Percentiles rank a stretch among this genome's conserved stretches.
Conservation (phyloP, 2,113 vertebrate genomes). For the Takifugu flavidus region DNA sequence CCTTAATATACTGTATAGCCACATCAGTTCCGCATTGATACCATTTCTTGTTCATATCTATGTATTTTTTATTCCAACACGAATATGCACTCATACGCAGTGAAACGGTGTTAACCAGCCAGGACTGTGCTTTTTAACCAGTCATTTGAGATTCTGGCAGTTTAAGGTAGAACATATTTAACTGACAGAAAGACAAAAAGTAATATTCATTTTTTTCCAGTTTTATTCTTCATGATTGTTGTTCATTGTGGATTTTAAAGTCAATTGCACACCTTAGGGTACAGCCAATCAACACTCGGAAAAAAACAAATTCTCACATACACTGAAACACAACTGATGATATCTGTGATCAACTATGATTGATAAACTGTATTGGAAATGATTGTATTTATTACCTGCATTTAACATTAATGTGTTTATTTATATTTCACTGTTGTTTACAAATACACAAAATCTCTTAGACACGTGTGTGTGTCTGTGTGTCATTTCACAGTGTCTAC, state of each 20-base stretch:
- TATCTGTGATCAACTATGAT: slow-evolving; percentile 65
- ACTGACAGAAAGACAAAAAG: slow-evolving; percentile 1
- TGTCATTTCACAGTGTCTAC: slow-evolving; percentile 65
- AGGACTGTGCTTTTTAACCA: too few relatives aligned
- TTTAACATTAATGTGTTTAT: slow-evolving; percentile 69
- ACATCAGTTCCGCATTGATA: too few relatives aligned
- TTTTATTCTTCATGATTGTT: slow-evolving; percentile 72
- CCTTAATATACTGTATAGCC: too few relatives aligned
- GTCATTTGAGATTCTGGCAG: too few relatives aligned
- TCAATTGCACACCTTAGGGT: slow-evolving; percentile 50
- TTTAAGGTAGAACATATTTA: neutral
- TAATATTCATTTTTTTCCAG: slow-evolving; percentile 41
- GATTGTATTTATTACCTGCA: slow-evolving; percentile 65
- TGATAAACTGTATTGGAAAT: slow-evolving; percentile 68
- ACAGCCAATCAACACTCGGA: slow-evolving; percentile 57
- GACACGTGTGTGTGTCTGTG: too few relatives aligned
- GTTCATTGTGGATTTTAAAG: slow-evolving; percentile 60
- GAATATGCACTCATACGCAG: too few relatives aligned
- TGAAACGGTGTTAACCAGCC: too few relatives aligned
- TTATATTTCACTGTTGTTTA: slow-evolving; percentile 75
- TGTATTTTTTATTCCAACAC: too few relatives aligned
- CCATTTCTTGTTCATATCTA: too few relatives aligned
- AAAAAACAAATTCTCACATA: slow-evolving; percentile 67
- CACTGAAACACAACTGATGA: slow-evolving; percentile 66
- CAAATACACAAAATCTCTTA: slow-evolving; percentile 74